Evolutionary conservation across 2,888 invertebrate species (phyloP).

Genomic region (Pecten maximus): DNA sequence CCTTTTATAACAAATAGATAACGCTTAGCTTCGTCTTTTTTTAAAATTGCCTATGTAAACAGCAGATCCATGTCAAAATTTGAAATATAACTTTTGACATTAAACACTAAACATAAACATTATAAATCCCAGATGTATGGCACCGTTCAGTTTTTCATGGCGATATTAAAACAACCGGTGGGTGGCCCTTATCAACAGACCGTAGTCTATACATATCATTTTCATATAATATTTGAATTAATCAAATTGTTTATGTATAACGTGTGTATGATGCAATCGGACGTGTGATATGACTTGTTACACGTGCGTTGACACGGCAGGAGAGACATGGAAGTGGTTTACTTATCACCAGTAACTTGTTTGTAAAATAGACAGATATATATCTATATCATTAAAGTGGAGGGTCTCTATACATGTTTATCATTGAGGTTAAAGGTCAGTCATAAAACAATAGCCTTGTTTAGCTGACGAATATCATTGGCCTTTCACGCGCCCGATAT

Average conservation of each 20-base stretch:
- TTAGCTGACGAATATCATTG: neutral
- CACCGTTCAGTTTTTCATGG: neutral
- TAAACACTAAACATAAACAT: neutral
- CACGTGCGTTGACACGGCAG: neutral
- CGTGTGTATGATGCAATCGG: neutral
- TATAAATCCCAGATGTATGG: neutral
- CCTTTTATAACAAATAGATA: no score
- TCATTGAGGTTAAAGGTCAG: neutral
- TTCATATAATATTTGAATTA: constrained; percentile 11
- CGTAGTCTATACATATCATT: neutral
- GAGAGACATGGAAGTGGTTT: neutral
- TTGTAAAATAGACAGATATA: neutral
- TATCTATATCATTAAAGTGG: neutral
- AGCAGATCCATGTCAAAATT: constrained; percentile 10
- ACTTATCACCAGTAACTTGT: neutral
- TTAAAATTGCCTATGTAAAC: neutral
- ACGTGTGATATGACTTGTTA: neutral
- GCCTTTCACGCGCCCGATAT: neutral
- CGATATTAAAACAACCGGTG: constrained; percentile 25
- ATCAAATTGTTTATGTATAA: neutral
- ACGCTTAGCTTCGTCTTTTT: neutral
- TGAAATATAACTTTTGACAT: constrained; percentile 11
- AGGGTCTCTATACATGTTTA: neutral
- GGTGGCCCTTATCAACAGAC: neutral
- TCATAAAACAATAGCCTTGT: constrained; percentile 11